Percentiles rank a stretch among this genome's conserved stretches.
Evolutionary conservation across 1,140 invertebrate genomes (phyloP).

Genomic region (Camponotus floridanus): DNA sequence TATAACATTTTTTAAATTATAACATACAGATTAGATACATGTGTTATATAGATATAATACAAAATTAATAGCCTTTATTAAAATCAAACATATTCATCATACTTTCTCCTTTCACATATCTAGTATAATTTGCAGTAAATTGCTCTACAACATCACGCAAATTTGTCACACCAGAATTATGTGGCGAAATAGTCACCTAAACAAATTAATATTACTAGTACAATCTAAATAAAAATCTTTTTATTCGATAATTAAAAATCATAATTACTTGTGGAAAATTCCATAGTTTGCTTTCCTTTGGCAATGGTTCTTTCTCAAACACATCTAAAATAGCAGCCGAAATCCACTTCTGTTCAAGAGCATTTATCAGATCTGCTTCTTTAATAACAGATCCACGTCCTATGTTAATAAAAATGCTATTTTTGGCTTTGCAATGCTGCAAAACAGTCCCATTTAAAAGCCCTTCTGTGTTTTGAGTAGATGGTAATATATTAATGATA

Average conservation of each 20-base stretch:
- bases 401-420: conserved; percentile 87
- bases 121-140: conserved; percentile 83
- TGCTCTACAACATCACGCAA: conserved; percentile 82
- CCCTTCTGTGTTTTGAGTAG: conserved; percentile 85
- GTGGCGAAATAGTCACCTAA: conserved; percentile 87
- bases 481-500: conserved; percentile 87
- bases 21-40: too few relatives aligned
- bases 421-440: conserved; percentile 81
- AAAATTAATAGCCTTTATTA: conserved; percentile 76
- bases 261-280: conserved; percentile 82
- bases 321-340: conserved; percentile 88
- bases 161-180: conserved; percentile 85
- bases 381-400: conserved; percentile 87
- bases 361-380: conserved; percentile 86
- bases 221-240: neutral
- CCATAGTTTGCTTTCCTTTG: conserved; percentile 86
- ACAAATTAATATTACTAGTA: neutral
- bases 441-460: conserved; percentile 86
- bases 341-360: conserved; percentile 87
- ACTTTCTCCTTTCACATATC: conserved; percentile 72
- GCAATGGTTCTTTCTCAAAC: conserved; percentile 87
- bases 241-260: neutral
- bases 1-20: neutral
- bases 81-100: conserved; percentile 75
- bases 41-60: neutral